Evolutionary conservation across 2,888 invertebrate species (phyloP), one percentile per base, ranked within the genome.

Genomic region (Campoletis raptor): DNA sequence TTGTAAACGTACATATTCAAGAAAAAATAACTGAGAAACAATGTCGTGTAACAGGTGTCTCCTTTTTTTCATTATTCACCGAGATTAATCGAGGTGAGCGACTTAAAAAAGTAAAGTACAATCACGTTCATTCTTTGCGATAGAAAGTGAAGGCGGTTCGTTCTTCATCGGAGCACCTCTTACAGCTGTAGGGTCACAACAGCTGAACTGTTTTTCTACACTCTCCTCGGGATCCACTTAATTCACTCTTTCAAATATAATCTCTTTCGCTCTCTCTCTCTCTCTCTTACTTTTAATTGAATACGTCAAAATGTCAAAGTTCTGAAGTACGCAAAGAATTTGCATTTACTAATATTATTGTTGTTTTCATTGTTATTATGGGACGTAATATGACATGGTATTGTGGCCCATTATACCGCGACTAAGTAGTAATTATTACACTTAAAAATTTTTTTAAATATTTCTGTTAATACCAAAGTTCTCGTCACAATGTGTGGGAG

Each of bases 121-220:
- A 48, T 66, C 70, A 66, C 77, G 72, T 66, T 76, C n/a, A 86
- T 83, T 80, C 76, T 86, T 80, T 36, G 54, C 36, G 66, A 83
- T 67, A 67, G 83, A 86, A 83, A 86, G 85, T 80, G 83, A 86
- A 83, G 45, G 84, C 82, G 37, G 72, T 30, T 74, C 81, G 73
- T 76, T 85, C 64, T 67, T 85, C 72, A 69, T 72, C 48, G 73
- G 54, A 78, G 70, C 30, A 24, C 54, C 57, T 52, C 66, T 45
- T 21, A 36, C 21, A 10, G 73, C 40, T 64, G 54, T 64, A 83
- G 78, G 83, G 78, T 79, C 83, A 79, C 66, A 66, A 52, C 52
- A 54, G 52, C 73, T 74, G 70, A 81, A 66, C 37, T 61, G 40
- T 81, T 77, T 61, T 69, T 83, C 76, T 48, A 52, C 81, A 54